Conservation (phyloP, 2,888 invertebrate species). For the Andrena dorsata region DNA sequence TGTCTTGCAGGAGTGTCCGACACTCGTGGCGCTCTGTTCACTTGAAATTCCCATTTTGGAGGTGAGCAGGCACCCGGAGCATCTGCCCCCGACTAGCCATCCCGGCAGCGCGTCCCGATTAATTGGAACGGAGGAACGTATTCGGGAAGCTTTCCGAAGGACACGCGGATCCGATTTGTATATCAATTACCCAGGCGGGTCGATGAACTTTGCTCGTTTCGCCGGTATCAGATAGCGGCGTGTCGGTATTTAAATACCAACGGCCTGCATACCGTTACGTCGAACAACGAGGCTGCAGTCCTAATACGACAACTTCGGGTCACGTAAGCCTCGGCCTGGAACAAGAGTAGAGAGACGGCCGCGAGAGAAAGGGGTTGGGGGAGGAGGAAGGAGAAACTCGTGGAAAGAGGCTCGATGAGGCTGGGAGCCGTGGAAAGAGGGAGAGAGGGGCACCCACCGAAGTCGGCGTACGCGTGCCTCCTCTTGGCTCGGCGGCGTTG, state of each 20-base stretch:
- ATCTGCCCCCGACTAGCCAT: not conserved
- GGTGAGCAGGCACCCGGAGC: too few relatives aligned
- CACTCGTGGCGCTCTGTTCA: too few relatives aligned
- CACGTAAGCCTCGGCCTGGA: constrained; percentile 63
- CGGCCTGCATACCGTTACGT: constrained; percentile 69
- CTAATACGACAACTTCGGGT: constrained; percentile 66
- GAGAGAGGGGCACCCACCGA: constrained; percentile 64
- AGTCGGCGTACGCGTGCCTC: constrained; percentile 74
- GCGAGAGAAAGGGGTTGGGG: not conserved
- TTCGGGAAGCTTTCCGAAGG: not conserved
- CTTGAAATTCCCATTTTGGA: too few relatives aligned
- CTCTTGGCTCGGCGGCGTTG: constrained; percentile 61
- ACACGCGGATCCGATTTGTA: constrained; percentile 40
- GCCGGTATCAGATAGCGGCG: constrained; percentile 48
- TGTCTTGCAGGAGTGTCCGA: too few relatives aligned
- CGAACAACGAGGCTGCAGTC: constrained; percentile 51
- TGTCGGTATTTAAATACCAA: constrained; percentile 70
- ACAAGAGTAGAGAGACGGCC: constrained; percentile 24
- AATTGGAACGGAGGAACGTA: not conserved
- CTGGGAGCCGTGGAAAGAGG: constrained; percentile 44
- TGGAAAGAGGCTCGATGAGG: constrained; percentile 9
- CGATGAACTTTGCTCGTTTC: constrained; percentile 53
- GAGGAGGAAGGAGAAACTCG: constrained; percentile 28
- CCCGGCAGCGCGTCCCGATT: not conserved
- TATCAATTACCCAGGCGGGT: constrained; percentile 50